Evolutionary conservation across 2,888 invertebrate genomes (phyloP), one percentile per base, ranked within the genome.

Genomic region (Callosobruchus maculatus): DNA sequence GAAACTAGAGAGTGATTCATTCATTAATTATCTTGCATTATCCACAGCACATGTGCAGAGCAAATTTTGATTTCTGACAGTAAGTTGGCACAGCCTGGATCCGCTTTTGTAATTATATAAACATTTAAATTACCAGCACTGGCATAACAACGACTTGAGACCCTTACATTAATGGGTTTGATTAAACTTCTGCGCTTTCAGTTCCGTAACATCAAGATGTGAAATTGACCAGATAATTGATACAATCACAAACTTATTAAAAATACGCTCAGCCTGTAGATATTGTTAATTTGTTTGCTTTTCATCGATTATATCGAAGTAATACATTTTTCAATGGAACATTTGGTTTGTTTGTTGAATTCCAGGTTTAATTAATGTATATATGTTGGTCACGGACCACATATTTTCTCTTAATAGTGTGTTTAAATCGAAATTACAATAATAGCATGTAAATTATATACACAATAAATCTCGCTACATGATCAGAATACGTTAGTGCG

Each of bases 361-460:
- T 75, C 31, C 70, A 74, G 74, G 77, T 78, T 80, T 49, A 49
- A 49, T 49, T 49, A 49, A 49, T 49, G 49, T 49, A 49, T 49
- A 49, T 49, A 49, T 49, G 49, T 49, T 49, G 49, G 49, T 49
- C 49, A 49, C 49, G 49, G 49, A 49, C 49, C 49, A 49, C 49
- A 49, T 49, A 49, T 49, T 49, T 49, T 49, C 49, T 49, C 49
- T 13, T 49, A 49, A 49, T 49, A 18, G 49, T 49, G 18, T 18
- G 49, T 49, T 49, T 49, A 49, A 49, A 7, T 49, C 49, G 5
- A 49, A 49, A 49, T 49, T 49, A 49, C 49, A 49, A 49, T 49
- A 49, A 49, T 49, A 49, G 49, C 13, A 49, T 49, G 49, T 49
- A 49, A 49, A 49, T 49, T 49, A 49, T 49, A 49, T 49, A 49